Percentiles rank a stretch among this genome's conserved stretches.
These are phyloP conservation scores for Salpingus planirostris DNA, from an alignment of 2,888 invertebrate genomes.

Conservation along the genomic window DNA sequence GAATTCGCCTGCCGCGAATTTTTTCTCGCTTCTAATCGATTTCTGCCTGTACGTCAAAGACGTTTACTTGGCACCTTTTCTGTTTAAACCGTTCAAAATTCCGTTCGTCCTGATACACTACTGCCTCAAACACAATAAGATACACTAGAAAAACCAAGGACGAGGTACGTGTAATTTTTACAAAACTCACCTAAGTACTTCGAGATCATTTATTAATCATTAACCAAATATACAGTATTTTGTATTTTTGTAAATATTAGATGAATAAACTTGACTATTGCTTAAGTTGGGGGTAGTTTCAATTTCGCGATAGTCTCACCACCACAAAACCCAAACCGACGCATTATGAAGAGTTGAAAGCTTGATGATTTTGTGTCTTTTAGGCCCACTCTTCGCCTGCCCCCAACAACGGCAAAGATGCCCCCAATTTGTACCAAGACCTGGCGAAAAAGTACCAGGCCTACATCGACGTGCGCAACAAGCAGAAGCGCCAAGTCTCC, in stretches of 20 bases:
- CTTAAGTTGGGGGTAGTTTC: too few species aligned
- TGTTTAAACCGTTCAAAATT: conserved; percentile 32
- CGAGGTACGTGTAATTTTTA: neutral
- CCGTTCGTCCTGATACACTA: conserved; percentile 37
- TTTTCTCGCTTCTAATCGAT: conserved; percentile 35
- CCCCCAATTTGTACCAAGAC: conserved; percentile 69
- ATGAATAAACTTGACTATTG: too few species aligned
- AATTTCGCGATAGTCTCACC: too few species aligned
- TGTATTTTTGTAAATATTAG: too few species aligned
- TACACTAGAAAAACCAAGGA: conserved; percentile 27
- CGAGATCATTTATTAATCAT: too few species aligned
- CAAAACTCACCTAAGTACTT: too few species aligned
- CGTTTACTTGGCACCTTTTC: conserved; percentile 33
- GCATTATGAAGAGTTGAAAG: too few species aligned
- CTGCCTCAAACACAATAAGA: conserved; percentile 36
- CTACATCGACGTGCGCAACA: conserved; percentile 33
- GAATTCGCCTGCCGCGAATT: conserved; percentile 36
- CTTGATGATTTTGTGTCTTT: too few species aligned
- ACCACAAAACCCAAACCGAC: too few species aligned
- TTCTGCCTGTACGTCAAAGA: conserved; percentile 37
- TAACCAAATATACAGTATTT: too few species aligned
- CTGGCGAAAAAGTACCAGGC: conserved; percentile 82
- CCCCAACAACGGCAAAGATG: too few species aligned
- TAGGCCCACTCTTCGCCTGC: too few species aligned
- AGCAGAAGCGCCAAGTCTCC: conserved; percentile 38